Conservation (phyloP, 2,797 vertebrate genomes). For the Argentina silus region DNA sequence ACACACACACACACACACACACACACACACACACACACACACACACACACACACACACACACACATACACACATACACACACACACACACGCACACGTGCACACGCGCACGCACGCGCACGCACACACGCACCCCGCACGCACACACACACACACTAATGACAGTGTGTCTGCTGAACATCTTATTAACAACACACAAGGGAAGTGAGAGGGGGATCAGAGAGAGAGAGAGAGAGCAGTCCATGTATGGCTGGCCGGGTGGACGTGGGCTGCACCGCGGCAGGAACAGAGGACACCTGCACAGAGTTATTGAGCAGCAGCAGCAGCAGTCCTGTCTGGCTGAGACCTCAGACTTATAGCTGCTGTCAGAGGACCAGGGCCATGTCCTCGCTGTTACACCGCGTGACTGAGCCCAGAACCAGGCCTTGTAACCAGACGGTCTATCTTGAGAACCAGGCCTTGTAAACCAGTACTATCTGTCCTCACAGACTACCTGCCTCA, state of each 20-base stretch:
- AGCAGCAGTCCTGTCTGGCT: constrained; percentile 46
- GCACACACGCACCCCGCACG: too few species aligned
- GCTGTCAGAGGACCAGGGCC: constrained; percentile 73
- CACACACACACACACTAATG: too few species aligned
- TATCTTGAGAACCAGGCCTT: constrained; percentile 35
- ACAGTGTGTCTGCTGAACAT: constrained; percentile 54
- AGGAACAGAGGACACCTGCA: constrained; percentile 66
- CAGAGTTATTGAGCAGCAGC: constrained; percentile 42
- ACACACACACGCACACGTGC: too few species aligned
- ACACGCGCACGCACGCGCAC: too few species aligned
- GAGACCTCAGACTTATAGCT: constrained; percentile 69
- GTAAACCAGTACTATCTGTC: too few species aligned
- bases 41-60: too few species aligned
- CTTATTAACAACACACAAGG: constrained; percentile 57
- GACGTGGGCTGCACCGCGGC: constrained; percentile 14
- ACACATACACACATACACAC: too few species aligned
- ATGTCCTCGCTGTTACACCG: constrained; percentile 57
- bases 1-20: too few species aligned
- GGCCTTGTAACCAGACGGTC: constrained; percentile 42
- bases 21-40: too few species aligned
- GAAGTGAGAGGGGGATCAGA: constrained; percentile 55
- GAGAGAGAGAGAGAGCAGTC: constrained; percentile 40
- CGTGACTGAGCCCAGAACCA: constrained; percentile 72
- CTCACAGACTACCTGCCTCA: too few species aligned
- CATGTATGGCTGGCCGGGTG: constrained; percentile 48